These are phyloP conservation scores for Sebastes flavidus DNA, from an alignment of 2,797 vertebrate species.

Conservation along the genomic window DNA sequence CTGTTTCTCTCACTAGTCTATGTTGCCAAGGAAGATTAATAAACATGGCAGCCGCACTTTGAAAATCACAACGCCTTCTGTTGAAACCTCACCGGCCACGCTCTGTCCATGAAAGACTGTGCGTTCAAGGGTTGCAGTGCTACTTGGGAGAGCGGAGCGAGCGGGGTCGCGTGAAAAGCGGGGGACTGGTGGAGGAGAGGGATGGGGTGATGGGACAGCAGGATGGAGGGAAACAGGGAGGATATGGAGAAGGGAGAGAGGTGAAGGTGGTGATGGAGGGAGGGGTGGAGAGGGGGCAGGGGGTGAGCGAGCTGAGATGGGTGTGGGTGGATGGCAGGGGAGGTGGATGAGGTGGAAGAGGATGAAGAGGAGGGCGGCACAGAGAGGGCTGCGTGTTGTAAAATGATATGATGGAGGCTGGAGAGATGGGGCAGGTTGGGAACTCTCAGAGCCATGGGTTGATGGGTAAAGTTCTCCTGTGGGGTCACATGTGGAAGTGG, in stretches of 20 bases:
- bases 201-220: conserved; percentile 84
- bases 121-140: conserved; percentile 84
- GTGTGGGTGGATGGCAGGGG: conserved; percentile 69
- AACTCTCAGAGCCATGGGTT: conserved; percentile 69
- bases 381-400: conserved; percentile 86
- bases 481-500: conserved; percentile 45
- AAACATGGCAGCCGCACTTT: conserved; percentile 51
- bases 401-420: conserved; percentile 78
- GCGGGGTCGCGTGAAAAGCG: conserved; percentile 78
- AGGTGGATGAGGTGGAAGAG: conserved; percentile 69
- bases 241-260: conserved; percentile 85
- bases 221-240: conserved; percentile 85
- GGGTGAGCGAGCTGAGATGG: conserved; percentile 72
- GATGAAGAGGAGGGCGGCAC: conserved; percentile 73
- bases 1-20: neutral
- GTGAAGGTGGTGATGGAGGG: conserved; percentile 84
- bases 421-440: conserved; percentile 70
- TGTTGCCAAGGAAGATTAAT: conserved; percentile 52
- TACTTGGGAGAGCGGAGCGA: conserved; percentile 84
- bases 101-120: conserved; percentile 65
- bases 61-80: conserved; percentile 75
- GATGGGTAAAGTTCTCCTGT: conserved; percentile 66
- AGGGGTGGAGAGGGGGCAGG: conserved; percentile 71
- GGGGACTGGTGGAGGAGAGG: conserved; percentile 76
- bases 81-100: conserved; percentile 74